Conservation (phyloP, 2,113 vertebrate species). For the Dipodomys spectabilis region DNA sequence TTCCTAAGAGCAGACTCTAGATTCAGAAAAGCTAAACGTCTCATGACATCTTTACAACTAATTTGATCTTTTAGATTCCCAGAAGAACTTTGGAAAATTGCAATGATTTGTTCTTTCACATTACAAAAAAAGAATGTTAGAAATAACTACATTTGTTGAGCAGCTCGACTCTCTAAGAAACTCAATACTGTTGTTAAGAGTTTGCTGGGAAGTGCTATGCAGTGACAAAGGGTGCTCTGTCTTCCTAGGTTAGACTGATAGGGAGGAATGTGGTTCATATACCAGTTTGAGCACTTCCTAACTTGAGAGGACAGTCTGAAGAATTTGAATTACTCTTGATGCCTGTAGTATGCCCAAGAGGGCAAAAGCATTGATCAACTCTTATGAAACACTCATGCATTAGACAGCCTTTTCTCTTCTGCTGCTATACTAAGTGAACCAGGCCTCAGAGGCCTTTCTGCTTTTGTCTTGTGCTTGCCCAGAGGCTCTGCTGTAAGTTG, state of each 20-base stretch:
- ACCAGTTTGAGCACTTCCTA: too few species aligned
- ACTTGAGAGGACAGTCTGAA: too few species aligned
- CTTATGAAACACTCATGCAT: too few species aligned
- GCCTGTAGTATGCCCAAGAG: too few species aligned
- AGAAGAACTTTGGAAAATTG: not conserved
- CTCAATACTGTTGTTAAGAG: not conserved
- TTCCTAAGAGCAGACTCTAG: not conserved
- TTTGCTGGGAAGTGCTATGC: not conserved
- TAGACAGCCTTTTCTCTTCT: too few species aligned
- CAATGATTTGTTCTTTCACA: slow-evolving; percentile 2
- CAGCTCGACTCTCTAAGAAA: not conserved
- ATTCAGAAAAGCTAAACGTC: slow-evolving; percentile 5
- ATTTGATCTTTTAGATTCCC: not conserved
- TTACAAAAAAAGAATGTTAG: not conserved
- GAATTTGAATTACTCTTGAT: too few species aligned
- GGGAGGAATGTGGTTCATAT: too few species aligned
- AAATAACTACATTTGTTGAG: not conserved
- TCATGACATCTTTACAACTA: not conserved
- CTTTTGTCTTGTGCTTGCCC: not conserved
- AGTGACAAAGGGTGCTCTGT: not conserved
- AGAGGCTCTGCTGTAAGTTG: not conserved
- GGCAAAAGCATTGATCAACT: too few species aligned
- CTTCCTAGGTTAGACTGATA: not conserved
- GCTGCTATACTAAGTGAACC: too few species aligned
- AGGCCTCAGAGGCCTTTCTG: not conserved